Conservation (phyloP, 64 coral and sea anemone species). For the Montipora cactus region DNA sequence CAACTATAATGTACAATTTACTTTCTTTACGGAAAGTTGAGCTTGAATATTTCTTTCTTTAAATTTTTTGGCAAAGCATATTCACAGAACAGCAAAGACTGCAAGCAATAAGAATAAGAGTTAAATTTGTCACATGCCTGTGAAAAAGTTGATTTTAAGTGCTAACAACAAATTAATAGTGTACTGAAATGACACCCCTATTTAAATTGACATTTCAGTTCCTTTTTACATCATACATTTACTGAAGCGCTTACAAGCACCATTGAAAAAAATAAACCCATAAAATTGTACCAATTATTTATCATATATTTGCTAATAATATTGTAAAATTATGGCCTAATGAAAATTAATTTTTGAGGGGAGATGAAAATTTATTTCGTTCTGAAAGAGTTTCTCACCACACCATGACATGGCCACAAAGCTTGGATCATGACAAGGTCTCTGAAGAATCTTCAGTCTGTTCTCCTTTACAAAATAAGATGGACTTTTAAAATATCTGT, state of each 20-base stretch:
- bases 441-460: neutral
- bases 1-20: conserved; percentile 3
- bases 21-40: conserved; percentile 4
- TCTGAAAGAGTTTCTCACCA: neutral
- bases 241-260: neutral
- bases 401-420: neutral
- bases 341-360: neutral
- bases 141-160: too few species aligned
- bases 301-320: neutral
- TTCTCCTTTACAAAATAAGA: neutral
- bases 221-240: too few species aligned
- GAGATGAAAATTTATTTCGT: neutral
- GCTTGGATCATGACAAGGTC: neutral
- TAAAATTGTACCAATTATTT: neutral
- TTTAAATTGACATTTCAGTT: too few species aligned
- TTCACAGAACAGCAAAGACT: neutral
- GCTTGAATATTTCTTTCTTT: neutral
- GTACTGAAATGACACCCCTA: too few species aligned
- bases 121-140: too few species aligned
- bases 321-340: conserved; percentile 14
- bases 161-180: too few species aligned
- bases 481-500: neutral
- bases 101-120: neutral
- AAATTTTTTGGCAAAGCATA: neutral
- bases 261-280: neutral